Evolutionary conservation across 2,888 invertebrate species (phyloP), one percentile per base, ranked within the genome.

Genomic region (Timema podura): DNA sequence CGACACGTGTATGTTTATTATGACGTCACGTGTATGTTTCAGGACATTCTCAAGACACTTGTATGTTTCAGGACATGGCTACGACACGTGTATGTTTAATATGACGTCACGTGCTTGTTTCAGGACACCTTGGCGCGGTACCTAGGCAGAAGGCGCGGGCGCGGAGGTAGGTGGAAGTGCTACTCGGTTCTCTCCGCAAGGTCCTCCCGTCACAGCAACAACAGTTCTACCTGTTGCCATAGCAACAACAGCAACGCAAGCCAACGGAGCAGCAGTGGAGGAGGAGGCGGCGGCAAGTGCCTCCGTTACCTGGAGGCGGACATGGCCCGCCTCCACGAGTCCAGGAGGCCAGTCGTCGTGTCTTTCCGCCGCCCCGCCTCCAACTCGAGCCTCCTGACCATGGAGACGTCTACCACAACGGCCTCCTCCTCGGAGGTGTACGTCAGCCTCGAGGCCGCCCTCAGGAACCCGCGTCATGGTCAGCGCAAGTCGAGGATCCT

Each of bases 261-360:
- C 46, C 48, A 61, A 51, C 46, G 71, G 16, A 72, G 75, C 9
- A 76, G 76, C 54, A 76, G 75, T 70, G 75, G 72, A 46, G 67
- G 65, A 15, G 65, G 64, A 9, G 64, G 68, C 64, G 65, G 67
- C 70, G 65, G 65, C 69, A 75, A 82, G 5, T 64, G 54, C 5
- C 75, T 81, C 45, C 77, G 82, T 65, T 81, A 80, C 75, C 76
- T 81, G 67, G 82, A 81, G 72, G 79, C 79, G 16, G 81, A 81
- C 74, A 79, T 81, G 78, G 79, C 80, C 70, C 72, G 73, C n/a
- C 68, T 72, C 7, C 71, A 69, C 54, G 71, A 68, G 49, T 70
- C 70, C 11, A 76, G 78, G 70, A 75, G 82, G 71, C 82, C 82
- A 16, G 74, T 82, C 72, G 81, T 82, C 61, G 81, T 82, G 67